Conservation (phyloP, 2,113 vertebrate genomes). For the Rhinolophus sinicus region DNA sequence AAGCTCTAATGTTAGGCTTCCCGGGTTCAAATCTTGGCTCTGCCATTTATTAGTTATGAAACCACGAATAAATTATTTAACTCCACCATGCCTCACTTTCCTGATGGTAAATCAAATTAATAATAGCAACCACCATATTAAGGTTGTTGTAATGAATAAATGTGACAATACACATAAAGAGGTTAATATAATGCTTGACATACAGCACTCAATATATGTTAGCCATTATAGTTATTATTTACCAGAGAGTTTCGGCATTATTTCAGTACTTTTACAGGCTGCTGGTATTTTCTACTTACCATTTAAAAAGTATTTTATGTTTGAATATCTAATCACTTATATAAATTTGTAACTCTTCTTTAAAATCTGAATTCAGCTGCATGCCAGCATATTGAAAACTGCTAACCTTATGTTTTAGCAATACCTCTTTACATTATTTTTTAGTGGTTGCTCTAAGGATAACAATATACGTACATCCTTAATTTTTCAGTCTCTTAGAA, state of each 20-base stretch:
- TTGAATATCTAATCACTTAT: conserved; percentile 19
- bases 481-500: not conserved
- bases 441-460: not conserved
- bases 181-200: not conserved
- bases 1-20: not conserved
- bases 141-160: not conserved
- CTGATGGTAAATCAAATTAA: not conserved
- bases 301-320: conserved; percentile 16
- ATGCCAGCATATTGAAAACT: conserved; percentile 31
- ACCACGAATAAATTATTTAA: conserved; percentile 23
- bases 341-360: conserved; percentile 2
- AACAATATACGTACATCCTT: conserved; percentile 16
- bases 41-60: not conserved
- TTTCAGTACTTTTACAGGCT: conserved; percentile 13
- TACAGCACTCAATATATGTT: not conserved
- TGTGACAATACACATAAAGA: not conserved
- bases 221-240: conserved; percentile 7
- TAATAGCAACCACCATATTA: not conserved
- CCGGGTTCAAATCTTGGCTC: not conserved
- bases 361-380: conserved; percentile 5
- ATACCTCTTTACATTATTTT: conserved; percentile 2
- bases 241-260: not conserved
- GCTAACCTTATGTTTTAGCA: not conserved
- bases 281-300: not conserved
- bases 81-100: not conserved